These are phyloP conservation scores for Bubalus kerabau DNA, from an alignment of 2,113 vertebrate species.

Conservation along the genomic window DNA sequence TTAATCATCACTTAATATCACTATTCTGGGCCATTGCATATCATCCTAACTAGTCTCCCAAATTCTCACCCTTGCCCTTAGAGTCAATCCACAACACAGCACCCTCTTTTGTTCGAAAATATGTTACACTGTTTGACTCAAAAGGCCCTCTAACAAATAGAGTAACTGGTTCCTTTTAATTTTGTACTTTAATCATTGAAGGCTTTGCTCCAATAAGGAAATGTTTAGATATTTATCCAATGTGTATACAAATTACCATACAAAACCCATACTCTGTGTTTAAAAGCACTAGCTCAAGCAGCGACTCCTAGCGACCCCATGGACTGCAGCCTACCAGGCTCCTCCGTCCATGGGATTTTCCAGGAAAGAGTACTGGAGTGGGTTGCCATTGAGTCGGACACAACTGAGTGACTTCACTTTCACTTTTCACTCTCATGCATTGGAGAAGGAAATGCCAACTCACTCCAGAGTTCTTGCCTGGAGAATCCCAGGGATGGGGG, in stretches of 20 bases:
- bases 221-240: not conserved
- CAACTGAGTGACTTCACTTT: no score
- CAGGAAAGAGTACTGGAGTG: no score
- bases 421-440: no score
- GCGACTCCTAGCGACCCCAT: no score
- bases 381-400: no score
- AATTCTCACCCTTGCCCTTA: fast-evolving
- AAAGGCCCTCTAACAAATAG: not conserved
- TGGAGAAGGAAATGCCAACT: no score
- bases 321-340: no score
- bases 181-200: not conserved
- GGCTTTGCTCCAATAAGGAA: not conserved
- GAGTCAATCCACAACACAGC: fast-evolving
- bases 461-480: no score
- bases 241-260: not conserved
- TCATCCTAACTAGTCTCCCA: not conserved
- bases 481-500: no score
- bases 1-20: not conserved
- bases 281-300: not conserved
- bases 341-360: no score
- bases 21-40: no score
- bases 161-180: not conserved
- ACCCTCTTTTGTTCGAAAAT: not conserved
- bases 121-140: not conserved
- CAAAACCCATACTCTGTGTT: not conserved